These are phyloP conservation scores for Hemichromis elongatus DNA, from an alignment of 2,113 vertebrate species.

Conservation along the genomic window DNA sequence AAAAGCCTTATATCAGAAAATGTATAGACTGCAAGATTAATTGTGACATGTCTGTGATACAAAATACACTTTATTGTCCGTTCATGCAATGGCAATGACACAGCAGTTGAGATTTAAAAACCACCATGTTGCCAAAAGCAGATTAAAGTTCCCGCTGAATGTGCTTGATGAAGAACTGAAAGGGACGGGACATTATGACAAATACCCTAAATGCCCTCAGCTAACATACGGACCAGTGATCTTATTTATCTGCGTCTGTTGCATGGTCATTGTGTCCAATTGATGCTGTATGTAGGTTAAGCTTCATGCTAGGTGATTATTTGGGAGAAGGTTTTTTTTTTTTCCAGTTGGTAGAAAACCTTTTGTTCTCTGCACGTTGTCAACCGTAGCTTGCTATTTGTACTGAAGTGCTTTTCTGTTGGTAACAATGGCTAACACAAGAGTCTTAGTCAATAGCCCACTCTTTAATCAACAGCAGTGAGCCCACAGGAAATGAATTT, in stretches of 20 bases:
- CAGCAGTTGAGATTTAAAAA: neutral
- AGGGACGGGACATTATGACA: neutral
- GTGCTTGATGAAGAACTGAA: neutral
- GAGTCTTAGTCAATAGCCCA: neutral
- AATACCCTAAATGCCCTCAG: neutral
- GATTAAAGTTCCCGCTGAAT: neutral
- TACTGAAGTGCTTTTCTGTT: neutral
- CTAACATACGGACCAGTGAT: neutral
- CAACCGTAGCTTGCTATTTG: neutral
- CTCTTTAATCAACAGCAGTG: neutral
- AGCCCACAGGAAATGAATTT: neutral
- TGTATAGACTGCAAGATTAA: neutral
- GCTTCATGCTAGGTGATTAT: conserved; percentile 38
- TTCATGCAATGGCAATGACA: neutral
- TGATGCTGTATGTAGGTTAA: conserved; percentile 51
- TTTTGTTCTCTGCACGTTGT: neutral
- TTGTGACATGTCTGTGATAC: neutral
- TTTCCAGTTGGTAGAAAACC: neutral
- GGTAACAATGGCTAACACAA: neutral
- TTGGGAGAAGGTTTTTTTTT: conserved; percentile 11
- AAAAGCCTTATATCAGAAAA: neutral
- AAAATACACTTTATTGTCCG: neutral
- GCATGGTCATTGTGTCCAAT: conserved; percentile 24
- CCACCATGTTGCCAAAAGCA: neutral
- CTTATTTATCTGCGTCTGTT: neutral